Evolutionary conservation across 2,797 vertebrate species (phyloP).

Genomic region (Pseudochirops cupreus): DNA sequence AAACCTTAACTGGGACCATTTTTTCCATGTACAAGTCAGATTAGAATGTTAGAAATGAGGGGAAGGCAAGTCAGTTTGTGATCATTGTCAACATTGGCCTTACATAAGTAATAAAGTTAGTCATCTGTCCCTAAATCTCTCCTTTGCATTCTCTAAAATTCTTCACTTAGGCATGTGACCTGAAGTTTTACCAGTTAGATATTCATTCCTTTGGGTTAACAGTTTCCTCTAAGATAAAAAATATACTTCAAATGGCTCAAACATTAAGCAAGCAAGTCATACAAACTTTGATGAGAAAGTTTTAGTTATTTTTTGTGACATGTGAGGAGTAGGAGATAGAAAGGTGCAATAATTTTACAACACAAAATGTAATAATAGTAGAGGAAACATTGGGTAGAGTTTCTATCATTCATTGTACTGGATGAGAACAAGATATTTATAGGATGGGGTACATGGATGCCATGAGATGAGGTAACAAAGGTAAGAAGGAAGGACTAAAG

Average conservation of each 20-base stretch:
- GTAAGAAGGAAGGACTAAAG: background rate
- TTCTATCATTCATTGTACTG: background rate
- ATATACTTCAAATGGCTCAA: background rate
- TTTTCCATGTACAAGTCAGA: background rate
- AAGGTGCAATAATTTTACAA: background rate
- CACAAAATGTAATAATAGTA: background rate
- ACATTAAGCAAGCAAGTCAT: background rate
- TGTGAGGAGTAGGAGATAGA: background rate
- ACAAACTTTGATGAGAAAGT: background rate
- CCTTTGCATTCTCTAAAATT: background rate
- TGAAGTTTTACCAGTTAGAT: background rate
- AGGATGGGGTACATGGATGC: background rate
- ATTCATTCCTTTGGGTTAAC: background rate
- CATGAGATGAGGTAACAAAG: background rate
- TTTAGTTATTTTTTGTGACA: background rate
- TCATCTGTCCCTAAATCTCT: background rate
- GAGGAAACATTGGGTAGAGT: background rate
- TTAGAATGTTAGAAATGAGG: background rate
- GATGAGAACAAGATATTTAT: background rate
- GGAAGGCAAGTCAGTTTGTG: background rate
- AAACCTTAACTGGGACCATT: background rate
- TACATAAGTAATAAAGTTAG: background rate
- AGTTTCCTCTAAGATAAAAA: background rate
- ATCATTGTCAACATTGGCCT: background rate
- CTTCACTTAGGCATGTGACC: background rate